These are phyloP conservation scores for Eurytoma adleriae DNA, from an alignment of 2,888 invertebrate genomes.

Conservation along the genomic window DNA sequence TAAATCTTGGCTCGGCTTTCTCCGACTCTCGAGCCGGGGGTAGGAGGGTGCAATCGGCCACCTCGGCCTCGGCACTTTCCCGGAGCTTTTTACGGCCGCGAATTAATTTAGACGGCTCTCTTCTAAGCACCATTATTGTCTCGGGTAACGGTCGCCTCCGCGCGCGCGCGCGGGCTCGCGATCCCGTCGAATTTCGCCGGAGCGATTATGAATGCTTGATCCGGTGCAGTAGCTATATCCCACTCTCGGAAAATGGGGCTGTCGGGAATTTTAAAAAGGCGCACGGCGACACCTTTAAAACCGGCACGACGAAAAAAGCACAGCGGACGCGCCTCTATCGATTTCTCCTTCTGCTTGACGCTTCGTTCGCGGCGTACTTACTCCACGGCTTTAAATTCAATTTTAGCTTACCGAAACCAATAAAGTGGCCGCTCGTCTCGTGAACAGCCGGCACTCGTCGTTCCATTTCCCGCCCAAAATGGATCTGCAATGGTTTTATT, in stretches of 20 bases:
- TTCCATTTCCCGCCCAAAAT: conserved; percentile 80
- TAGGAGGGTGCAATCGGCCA: background rate
- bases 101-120: conserved; percentile 56
- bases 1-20: conserved; percentile 58
- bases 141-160: conserved; percentile 3
- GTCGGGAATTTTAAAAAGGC: background rate
- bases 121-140: conserved; percentile 53
- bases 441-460: conserved; percentile 80
- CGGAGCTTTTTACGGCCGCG: conserved; percentile 54
- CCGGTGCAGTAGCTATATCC: background rate
- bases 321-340: conserved; percentile 8
- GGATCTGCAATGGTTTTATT: conserved; percentile 74
- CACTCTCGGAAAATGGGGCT: too few species aligned
- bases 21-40: background rate
- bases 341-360: background rate
- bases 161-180: background rate
- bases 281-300: background rate
- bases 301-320: background rate
- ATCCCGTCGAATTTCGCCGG: too few species aligned
- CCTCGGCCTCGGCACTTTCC: conserved; percentile 28
- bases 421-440: conserved; percentile 80
- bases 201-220: background rate
- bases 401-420: conserved; percentile 79
- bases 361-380: background rate
- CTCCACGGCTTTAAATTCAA: background rate